Percentiles rank a stretch among this genome's conserved stretches.
Evolutionary conservation across 37 sponge, comb jelly and placozoan species (phyloP).

Genomic region (Corticium candelabrum): DNA sequence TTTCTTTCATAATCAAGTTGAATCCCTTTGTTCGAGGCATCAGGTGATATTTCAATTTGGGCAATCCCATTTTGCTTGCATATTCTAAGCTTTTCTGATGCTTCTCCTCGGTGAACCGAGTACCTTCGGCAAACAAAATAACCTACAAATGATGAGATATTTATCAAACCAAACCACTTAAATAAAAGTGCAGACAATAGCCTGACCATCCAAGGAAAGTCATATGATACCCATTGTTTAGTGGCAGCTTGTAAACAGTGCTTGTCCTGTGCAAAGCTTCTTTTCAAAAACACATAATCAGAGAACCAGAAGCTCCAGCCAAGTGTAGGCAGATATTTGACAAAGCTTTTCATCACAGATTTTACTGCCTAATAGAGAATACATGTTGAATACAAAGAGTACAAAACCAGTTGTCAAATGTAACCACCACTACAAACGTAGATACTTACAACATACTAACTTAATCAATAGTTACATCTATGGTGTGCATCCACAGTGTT

Average conservation of each 20-base stretch:
- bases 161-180: neutral
- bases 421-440: too few relatives aligned
- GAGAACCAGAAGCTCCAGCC: constrained; percentile 15
- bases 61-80: constrained; percentile 39
- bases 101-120: constrained; percentile 62
- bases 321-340: constrained; percentile 16
- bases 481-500: too few relatives aligned
- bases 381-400: too few relatives aligned
- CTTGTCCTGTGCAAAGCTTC: neutral
- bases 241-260: neutral
- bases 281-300: constrained; percentile 8
- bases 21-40: constrained; percentile 70
- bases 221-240: neutral
- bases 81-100: constrained; percentile 32
- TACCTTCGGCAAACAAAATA: constrained; percentile 35
- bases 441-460: too few relatives aligned
- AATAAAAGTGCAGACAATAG: neutral
- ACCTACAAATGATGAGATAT: constrained; percentile 25
- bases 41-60: constrained; percentile 55
- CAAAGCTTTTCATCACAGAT: constrained; percentile 7
- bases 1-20: constrained; percentile 27
- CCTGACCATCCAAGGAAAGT: neutral
- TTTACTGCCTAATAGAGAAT: constrained; percentile 1
- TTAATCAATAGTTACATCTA: too few relatives aligned
- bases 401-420: too few relatives aligned